Evolutionary conservation across 2,113 vertebrate species (phyloP).

Genomic region (Solenodon paradoxus): DNA sequence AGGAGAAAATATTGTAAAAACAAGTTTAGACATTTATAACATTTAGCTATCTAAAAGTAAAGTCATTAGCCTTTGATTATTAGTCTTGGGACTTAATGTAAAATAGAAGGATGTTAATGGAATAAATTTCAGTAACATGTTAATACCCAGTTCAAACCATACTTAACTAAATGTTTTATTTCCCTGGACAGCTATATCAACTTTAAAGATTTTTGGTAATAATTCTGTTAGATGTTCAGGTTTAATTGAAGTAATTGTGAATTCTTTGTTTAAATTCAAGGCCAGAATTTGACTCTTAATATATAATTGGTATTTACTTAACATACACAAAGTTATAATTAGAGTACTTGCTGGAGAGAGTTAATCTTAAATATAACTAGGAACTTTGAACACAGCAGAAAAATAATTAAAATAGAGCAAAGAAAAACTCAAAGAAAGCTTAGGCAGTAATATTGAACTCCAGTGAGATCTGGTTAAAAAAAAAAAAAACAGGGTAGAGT

Average conservation of each 20-base stretch:
- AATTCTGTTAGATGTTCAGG: background rate
- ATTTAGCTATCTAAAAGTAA: background rate
- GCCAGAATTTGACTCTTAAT: conserved; percentile 8
- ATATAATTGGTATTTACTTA: conserved; percentile 62
- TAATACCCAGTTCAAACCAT: background rate
- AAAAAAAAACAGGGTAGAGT: rapidly evolving
- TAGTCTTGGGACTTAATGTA: background rate
- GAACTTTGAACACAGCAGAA: background rate
- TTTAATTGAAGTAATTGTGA: conserved; percentile 56
- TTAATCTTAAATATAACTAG: background rate
- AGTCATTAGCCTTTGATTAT: background rate
- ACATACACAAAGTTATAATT: conserved; percentile 17
- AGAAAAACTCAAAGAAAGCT: background rate
- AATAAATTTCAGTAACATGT: background rate
- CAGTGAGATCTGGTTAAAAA: background rate
- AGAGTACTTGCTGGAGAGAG: background rate
- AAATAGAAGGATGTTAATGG: background rate
- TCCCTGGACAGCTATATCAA: background rate
- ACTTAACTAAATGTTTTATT: background rate
- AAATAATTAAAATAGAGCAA: conserved; percentile 25
- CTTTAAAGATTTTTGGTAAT: background rate
- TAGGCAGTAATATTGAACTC: background rate
- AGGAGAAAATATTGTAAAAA: background rate
- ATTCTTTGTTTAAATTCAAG: conserved; percentile 62
- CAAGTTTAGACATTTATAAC: background rate